Evolutionary conservation across 2,113 vertebrate genomes (phyloP).

Genomic region (Callopanchax toddi): DNA sequence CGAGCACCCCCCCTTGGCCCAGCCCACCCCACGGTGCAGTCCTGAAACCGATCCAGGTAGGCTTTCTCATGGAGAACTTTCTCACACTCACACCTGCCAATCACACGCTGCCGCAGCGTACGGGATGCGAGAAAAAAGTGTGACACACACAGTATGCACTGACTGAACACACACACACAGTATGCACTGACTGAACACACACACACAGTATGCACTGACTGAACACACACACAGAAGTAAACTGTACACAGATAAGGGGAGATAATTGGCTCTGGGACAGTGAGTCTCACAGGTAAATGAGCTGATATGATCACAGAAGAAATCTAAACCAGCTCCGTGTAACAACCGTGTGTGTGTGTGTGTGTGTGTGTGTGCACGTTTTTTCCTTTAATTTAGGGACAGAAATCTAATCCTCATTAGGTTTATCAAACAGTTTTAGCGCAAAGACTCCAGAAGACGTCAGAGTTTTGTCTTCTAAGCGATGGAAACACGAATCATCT

Average conservation of each 20-base stretch:
- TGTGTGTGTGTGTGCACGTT: slow-evolving; percentile 14
- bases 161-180: slow-evolving; percentile 1
- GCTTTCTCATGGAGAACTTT: slow-evolving; percentile 73
- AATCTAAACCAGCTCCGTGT: slow-evolving; percentile 41
- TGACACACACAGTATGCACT: slow-evolving; percentile 12
- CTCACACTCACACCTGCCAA: slow-evolving; percentile 78
- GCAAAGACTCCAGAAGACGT: neutral
- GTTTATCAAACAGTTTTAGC: slow-evolving; percentile 8
- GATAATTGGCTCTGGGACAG: slow-evolving; percentile 67
- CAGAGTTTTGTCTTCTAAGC: neutral
- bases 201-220: slow-evolving; percentile 10
- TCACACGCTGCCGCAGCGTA: slow-evolving; percentile 51
- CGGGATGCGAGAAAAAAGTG: slow-evolving; percentile 12
- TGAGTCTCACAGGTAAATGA: slow-evolving; percentile 65
- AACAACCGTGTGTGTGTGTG: slow-evolving; percentile 31
- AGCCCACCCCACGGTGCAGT: slow-evolving; percentile 52
- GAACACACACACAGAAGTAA: slow-evolving; percentile 30
- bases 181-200: slow-evolving; percentile 13
- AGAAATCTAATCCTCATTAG: neutral
- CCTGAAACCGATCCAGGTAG: slow-evolving; percentile 80
- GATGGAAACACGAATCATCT: slow-evolving; percentile 7
- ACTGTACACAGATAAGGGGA: slow-evolving; percentile 60
- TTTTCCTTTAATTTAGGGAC: neutral
- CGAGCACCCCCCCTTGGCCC: slow-evolving; percentile 22
- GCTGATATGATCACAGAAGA: slow-evolving; percentile 61